These are phyloP conservation scores for Diloba caeruleocephala DNA, from an alignment of 2,888 invertebrate species.

Conservation along the genomic window DNA sequence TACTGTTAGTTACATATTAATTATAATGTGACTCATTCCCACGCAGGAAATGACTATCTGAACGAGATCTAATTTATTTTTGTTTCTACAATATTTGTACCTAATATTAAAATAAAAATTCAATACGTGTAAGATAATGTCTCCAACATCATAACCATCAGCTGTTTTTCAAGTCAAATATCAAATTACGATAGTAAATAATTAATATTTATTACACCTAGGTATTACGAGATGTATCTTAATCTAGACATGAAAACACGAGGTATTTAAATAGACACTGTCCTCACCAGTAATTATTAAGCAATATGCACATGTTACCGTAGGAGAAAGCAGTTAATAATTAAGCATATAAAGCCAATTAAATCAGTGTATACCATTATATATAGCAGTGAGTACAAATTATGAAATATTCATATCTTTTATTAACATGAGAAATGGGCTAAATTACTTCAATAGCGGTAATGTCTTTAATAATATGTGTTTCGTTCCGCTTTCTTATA, in stretches of 20 bases:
- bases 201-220: not conserved
- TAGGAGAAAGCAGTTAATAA: slow-evolving; percentile 33
- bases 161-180: slow-evolving; percentile 1
- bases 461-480: slow-evolving; percentile 11
- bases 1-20: too few species aligned
- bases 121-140: not conserved
- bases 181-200: slow-evolving; percentile 2
- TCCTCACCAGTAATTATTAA: slow-evolving; percentile 28
- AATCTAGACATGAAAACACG: slow-evolving; percentile 28
- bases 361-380: slow-evolving; percentile 24
- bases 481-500: slow-evolving; percentile 27
- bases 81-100: too few species aligned
- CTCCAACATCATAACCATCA: slow-evolving; percentile 1
- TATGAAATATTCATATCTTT: slow-evolving; percentile 23
- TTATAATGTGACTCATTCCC: too few species aligned
- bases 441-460: slow-evolving; percentile 5
- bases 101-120: too few species aligned
- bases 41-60: too few species aligned
- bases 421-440: slow-evolving; percentile 28
- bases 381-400: slow-evolving; percentile 18
- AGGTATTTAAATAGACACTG: slow-evolving; percentile 20
- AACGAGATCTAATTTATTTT: too few species aligned
- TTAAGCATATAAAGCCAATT: slow-evolving; percentile 27
- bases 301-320: slow-evolving; percentile 20
- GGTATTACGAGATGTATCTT: slow-evolving; percentile 17